Conservation (phyloP, 2,113 vertebrate genomes). For the Bubo bubo region DNA sequence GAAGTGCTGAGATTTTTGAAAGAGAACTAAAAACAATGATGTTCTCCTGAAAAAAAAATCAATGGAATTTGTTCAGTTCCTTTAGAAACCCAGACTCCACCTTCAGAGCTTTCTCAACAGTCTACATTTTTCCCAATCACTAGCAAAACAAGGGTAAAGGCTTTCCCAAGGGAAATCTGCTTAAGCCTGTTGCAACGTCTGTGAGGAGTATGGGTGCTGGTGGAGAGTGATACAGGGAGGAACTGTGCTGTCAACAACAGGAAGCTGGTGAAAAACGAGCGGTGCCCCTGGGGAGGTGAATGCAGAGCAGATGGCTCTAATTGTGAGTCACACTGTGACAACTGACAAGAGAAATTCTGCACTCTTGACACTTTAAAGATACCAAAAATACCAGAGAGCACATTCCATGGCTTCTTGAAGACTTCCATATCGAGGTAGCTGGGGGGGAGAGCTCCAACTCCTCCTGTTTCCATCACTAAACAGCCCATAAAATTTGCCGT, state of each 20-base stretch:
- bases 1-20: neutral
- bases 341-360: conserved; percentile 80
- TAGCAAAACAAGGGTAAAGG: conserved; percentile 44
- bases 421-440: conserved; percentile 69
- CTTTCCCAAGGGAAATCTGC: conserved; percentile 66
- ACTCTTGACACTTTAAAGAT: conserved; percentile 82
- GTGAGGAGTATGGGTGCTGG: conserved; percentile 57
- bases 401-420: conserved; percentile 79
- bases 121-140: neutral
- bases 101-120: conserved; percentile 25
- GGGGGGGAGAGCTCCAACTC: conserved; percentile 43
- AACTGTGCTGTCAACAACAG: conserved; percentile 86
- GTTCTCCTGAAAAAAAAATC: neutral
- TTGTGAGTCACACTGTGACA: conserved; percentile 79
- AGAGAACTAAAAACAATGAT: neutral
- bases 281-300: conserved; percentile 73
- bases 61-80: neutral
- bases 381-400: conserved; percentile 78
- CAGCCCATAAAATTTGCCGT: conserved; percentile 69
- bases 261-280: conserved; percentile 82
- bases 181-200: conserved; percentile 41
- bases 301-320: conserved; percentile 81
- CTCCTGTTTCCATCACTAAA: conserved; percentile 68
- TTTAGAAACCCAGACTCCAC: neutral
- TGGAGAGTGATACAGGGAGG: conserved; percentile 78